Evolutionary conservation across 2,888 invertebrate genomes (phyloP).

Genomic region (Ametastegia equiseti): DNA sequence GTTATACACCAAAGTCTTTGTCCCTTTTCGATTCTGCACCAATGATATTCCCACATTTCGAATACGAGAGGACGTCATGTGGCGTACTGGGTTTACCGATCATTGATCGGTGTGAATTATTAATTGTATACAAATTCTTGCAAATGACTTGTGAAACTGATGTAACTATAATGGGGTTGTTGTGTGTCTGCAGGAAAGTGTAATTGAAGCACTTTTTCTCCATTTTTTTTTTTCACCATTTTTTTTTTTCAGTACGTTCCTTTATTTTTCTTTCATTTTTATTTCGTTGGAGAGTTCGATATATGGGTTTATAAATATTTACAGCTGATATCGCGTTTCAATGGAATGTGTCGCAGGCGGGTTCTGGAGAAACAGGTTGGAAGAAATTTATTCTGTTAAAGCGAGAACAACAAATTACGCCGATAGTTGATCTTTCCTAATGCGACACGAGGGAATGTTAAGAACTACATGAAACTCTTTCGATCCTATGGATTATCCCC

Average conservation of each 20-base stretch:
- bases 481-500: constrained; percentile 32
- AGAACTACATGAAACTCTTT: constrained; percentile 49
- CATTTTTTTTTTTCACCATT: neutral
- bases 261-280: neutral
- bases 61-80: neutral
- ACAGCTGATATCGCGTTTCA: constrained; percentile 44
- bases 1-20: neutral
- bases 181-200: constrained; percentile 47
- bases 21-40: neutral
- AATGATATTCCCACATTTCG: neutral
- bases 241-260: neutral
- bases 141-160: constrained; percentile 61
- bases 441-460: constrained; percentile 70
- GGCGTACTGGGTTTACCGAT: too few species aligned
- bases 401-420: constrained; percentile 74
- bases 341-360: constrained; percentile 56
- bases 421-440: constrained; percentile 73
- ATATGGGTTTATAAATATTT: constrained; percentile 43
- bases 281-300: neutral
- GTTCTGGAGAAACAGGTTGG: constrained; percentile 64
- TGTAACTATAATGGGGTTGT: constrained; percentile 67
- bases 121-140: neutral
- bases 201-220: constrained; percentile 20
- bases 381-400: constrained; percentile 72
- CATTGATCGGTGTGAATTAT: constrained; percentile 6